Conservation (phyloP, 2,113 vertebrate genomes). For the Seriola dumerili region DNA sequence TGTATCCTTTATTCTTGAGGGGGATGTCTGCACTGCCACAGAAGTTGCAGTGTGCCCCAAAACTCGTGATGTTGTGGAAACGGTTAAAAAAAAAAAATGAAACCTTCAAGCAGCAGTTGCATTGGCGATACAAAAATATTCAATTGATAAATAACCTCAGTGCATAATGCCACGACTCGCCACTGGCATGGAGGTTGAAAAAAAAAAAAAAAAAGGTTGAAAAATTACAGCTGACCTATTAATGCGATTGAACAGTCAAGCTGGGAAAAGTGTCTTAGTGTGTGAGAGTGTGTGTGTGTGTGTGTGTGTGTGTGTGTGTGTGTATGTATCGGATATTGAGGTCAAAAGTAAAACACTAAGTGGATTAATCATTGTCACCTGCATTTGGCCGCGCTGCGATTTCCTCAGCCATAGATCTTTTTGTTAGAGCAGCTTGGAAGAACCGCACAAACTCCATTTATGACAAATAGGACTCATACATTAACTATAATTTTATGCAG, state of each 20-base stretch:
- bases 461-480: slow-evolving; percentile 59
- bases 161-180: slow-evolving; percentile 12
- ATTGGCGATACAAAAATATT: slow-evolving; percentile 26
- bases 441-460: slow-evolving; percentile 43
- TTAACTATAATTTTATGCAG: slow-evolving; percentile 62
- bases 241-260: slow-evolving; percentile 34
- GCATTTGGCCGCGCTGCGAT: neutral
- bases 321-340: slow-evolving; percentile 19
- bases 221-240: slow-evolving; percentile 5
- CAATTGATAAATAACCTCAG: slow-evolving; percentile 46
- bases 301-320: slow-evolving; percentile 9
- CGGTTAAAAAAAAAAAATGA: neutral
- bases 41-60: slow-evolving; percentile 11
- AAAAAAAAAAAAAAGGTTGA: neutral
- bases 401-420: slow-evolving; percentile 51
- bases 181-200: neutral
- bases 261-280: neutral
- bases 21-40: neutral
- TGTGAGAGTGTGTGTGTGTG: neutral
- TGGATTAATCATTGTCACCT: slow-evolving; percentile 60
- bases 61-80: slow-evolving; percentile 29
- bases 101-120: neutral
- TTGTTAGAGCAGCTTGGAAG: slow-evolving; percentile 16
- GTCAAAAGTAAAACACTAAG: slow-evolving; percentile 48
- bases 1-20: slow-evolving; percentile 19